A percentile compares a stretch with the other conserved stretches of the same genome.
phyloP scores from a whole-genome alignment of 2,888 invertebrate genomes.

The Charanyca ferruginea region DNA sequence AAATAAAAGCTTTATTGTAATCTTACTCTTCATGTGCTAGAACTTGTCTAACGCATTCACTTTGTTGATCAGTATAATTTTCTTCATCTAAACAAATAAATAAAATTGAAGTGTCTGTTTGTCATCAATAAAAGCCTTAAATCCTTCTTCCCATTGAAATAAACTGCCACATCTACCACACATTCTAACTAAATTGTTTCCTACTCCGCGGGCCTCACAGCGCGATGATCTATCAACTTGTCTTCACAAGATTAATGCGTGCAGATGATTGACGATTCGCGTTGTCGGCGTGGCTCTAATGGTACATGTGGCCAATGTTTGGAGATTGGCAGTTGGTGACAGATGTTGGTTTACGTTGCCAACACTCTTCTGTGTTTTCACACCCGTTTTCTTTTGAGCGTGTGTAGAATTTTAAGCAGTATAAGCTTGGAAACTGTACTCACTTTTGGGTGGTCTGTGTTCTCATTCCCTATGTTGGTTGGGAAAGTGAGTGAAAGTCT shows the following conservation, averaged over 20 bases:
- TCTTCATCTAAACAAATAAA: no score
- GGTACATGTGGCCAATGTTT: conserved; percentile 80
- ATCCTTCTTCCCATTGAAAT: not conserved
- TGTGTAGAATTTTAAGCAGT: conserved; percentile 26
- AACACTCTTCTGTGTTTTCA: conserved; percentile 52
- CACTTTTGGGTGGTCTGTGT: conserved; percentile 28
- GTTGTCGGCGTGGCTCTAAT: conserved; percentile 85
- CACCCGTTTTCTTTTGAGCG: conserved; percentile 40
- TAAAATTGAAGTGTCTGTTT: no score
- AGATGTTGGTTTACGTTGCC: conserved; percentile 46
- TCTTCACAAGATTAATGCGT: conserved; percentile 91
- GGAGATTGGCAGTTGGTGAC: conserved; percentile 57
- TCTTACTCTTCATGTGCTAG: not conserved
- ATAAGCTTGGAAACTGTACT: conserved; percentile 3
- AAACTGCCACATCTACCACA: conserved; percentile 71
- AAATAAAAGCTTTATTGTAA: no score
- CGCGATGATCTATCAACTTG: conserved; percentile 91
- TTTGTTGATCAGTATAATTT: not conserved
- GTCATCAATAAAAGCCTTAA: no score
- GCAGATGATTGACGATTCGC: conserved; percentile 90
- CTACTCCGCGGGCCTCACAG: conserved; percentile 70
- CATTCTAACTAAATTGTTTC: conserved; percentile 41
- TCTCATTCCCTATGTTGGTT: conserved; percentile 12
- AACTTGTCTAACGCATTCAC: not conserved
- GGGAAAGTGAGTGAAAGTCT: conserved; percentile 54